Evolutionary conservation across 2,113 vertebrate species (phyloP).

Genomic region (Amblyopsis rosae): DNA sequence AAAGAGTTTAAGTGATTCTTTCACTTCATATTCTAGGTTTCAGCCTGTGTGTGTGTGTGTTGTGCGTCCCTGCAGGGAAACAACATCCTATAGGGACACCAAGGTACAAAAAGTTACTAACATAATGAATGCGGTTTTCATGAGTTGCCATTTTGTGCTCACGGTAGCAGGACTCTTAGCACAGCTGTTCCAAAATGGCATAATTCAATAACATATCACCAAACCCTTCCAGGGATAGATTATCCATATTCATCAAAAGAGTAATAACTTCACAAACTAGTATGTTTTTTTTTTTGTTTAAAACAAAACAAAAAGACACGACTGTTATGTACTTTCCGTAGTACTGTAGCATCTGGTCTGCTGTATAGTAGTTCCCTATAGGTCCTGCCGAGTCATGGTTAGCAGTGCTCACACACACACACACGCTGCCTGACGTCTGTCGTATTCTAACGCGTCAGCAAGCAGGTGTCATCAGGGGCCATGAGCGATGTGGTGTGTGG

Average conservation of each 20-base stretch:
- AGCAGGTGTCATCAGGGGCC: no score
- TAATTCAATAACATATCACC: constrained; percentile 2
- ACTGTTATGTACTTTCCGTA: neutral
- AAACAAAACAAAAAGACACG: neutral
- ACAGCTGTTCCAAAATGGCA: neutral
- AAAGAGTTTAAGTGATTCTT: constrained; percentile 16
- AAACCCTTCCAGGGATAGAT: neutral
- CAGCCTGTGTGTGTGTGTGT: constrained; percentile 14
- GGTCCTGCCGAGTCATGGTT: no score
- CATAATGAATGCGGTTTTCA: neutral
- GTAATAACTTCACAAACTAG: neutral
- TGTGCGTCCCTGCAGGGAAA: neutral
- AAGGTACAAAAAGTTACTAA: no score
- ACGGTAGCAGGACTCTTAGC: neutral
- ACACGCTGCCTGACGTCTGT: no score
- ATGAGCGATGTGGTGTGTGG: no score
- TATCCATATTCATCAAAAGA: neutral
- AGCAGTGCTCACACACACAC: no score
- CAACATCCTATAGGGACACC: no score
- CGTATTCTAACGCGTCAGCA: no score
- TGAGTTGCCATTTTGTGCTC: constrained; percentile 9
- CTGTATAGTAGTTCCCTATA: neutral
- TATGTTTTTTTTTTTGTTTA: no score
- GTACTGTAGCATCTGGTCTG: neutral
- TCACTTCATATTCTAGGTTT: constrained; percentile 30